Evolutionary conservation across 2,797 vertebrate species (phyloP), one percentile per base, ranked within the genome.

Genomic region (Syngnathus acus): DNA sequence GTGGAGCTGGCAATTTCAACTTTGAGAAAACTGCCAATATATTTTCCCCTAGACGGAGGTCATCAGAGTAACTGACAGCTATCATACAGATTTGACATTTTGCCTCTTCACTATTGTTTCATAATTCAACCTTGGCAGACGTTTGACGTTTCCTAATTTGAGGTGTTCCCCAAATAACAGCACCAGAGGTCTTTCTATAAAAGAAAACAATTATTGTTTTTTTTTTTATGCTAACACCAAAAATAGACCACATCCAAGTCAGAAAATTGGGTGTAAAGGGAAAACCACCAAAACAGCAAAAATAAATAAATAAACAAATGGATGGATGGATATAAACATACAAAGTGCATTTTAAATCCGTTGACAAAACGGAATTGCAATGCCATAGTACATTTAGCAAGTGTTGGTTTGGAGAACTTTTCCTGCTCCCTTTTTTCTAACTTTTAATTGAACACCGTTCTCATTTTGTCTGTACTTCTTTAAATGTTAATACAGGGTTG

Each of bases 401-500:
- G 26, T 23, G 21, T 26, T 6, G 19, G 50, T 13, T 5, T 54
- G 21, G 21, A 54, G 53, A 54, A 54, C 55, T 37, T 57, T 57
- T 37, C 26, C 55, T 57, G 55, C 16, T 32, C 55, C 21, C 55
- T 43, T 6, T 16, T 62, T 62, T 43, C 21, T 26, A 13, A 43
- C 40, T 62, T 43, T 62, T 62, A 58, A 58, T 58, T 43, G 60
- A 40, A 21, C 11, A 43, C 6, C 9, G 10, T n/a, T 42, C 38
- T 43, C 40, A 23, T 14, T 42, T 19, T 43, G 39, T 62, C 3
- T 14, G 40, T 43, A 62, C 5, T 19, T 10, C 21, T 21, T 13
- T 23, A 45, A 48, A 63, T 48, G 26, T 40, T 40, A 40, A 37
- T 63, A 65, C 68, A 62, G 65, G 60, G 67, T 67, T 61, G 50